These are phyloP conservation scores for Steinernema carpocapsae DNA, from an alignment of 2,888 invertebrate species.

Conservation along the genomic window DNA sequence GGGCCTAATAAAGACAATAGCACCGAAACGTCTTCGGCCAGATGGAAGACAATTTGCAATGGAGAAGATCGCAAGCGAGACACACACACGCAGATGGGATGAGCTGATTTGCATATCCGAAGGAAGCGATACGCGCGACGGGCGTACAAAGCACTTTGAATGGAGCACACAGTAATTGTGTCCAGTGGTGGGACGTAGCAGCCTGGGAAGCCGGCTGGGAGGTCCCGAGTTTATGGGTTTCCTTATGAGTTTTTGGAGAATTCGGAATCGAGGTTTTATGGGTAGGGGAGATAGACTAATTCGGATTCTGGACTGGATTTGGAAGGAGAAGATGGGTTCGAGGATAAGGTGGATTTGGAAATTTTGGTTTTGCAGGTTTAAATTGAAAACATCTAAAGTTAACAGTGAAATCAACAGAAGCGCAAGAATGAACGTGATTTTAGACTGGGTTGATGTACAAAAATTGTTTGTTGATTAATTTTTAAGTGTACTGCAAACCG, in stretches of 20 bases:
- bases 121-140: conserved; percentile 6
- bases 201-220: background rate
- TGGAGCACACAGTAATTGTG: background rate
- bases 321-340: background rate
- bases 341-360: no score
- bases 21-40: background rate
- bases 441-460: no score
- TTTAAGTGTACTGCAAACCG: no score
- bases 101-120: conserved; percentile 15
- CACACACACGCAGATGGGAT: no score
- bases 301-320: background rate
- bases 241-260: conserved; percentile 9
- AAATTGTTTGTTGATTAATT: no score
- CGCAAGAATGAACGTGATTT: no score
- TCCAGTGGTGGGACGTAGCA: background rate
- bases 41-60: conserved; percentile 24
- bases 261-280: background rate
- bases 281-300: background rate
- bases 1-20: conserved; percentile 25
- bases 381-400: no score
- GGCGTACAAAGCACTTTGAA: conserved; percentile 11
- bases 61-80: no score
- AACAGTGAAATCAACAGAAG: no score
- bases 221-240: conserved; percentile 25
- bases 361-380: no score